Conservation (phyloP, 2,888 invertebrate genomes). For the Ischnura elegans region DNA sequence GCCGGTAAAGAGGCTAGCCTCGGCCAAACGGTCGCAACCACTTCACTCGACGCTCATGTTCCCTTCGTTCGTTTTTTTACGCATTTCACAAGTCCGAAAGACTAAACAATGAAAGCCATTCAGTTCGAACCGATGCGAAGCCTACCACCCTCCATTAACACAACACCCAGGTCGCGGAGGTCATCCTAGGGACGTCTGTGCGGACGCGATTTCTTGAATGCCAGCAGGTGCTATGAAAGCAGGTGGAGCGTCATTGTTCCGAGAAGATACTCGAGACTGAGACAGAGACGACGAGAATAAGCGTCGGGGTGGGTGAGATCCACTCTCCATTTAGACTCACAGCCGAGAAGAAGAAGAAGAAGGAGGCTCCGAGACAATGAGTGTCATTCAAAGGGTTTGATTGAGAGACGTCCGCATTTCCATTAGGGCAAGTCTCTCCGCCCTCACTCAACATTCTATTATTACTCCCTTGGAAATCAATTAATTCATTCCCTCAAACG, state of each 20-base stretch:
- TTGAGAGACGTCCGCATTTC: slow-evolving; percentile 15
- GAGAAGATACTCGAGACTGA: not conserved
- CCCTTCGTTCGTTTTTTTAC: not conserved
- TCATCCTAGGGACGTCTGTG: not conserved
- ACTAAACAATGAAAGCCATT: not conserved
- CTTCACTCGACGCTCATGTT: not conserved
- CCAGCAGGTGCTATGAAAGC: not conserved
- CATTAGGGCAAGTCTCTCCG: not conserved
- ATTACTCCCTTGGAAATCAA: not conserved
- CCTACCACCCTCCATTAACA: not conserved
- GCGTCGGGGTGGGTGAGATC: no score
- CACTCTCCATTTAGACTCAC: no score
- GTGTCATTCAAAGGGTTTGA: not conserved
- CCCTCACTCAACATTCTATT: not conserved
- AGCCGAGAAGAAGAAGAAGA: not conserved
- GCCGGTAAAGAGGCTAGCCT: no score
- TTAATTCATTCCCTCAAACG: not conserved
- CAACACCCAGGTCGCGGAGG: not conserved
- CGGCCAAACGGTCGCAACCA: not conserved
- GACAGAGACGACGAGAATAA: not conserved
- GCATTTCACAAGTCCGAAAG: not conserved
- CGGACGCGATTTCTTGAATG: not conserved
- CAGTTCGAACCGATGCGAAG: not conserved
- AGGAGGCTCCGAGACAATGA: not conserved
- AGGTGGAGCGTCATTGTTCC: not conserved